A percentile compares a stretch with the other conserved stretches of the same genome.
These are phyloP conservation scores for Apamea epomidion DNA, from an alignment of 2,888 invertebrate genomes.

Conservation along the genomic window DNA sequence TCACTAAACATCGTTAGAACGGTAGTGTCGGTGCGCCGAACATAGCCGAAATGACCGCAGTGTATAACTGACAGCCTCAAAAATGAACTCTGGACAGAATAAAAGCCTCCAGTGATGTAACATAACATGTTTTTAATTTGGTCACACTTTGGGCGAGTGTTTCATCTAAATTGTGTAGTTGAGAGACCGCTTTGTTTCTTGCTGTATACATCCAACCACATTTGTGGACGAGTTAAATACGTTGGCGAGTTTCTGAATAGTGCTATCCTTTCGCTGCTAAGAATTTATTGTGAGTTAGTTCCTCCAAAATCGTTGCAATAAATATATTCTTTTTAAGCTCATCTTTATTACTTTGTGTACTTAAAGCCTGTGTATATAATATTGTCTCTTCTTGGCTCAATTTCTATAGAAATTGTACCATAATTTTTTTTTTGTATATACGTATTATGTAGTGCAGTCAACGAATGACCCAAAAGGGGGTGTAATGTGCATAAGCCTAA, in stretches of 20 bases:
- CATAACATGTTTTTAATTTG: conserved; percentile 26
- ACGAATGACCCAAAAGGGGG: no score
- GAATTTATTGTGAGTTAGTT: background rate
- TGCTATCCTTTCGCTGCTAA: background rate
- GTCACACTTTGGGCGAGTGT: background rate
- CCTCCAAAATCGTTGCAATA: background rate
- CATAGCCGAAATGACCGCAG: conserved; percentile 29
- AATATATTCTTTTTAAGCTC: no score
- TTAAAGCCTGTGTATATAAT: background rate
- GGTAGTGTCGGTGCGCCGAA: conserved; percentile 7
- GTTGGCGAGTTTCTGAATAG: background rate
- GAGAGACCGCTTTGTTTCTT: background rate
- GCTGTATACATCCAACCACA: background rate
- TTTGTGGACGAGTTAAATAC: background rate
- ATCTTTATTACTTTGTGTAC: background rate
- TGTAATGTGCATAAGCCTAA: no score
- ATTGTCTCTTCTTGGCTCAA: background rate
- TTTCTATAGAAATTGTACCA: background rate
- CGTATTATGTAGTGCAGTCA: no score
- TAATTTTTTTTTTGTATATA: no score
- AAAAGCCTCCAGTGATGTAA: conserved; percentile 7
- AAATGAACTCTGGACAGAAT: conserved; percentile 7
- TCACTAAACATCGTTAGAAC: conserved; percentile 44
- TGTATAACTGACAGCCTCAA: conserved; percentile 32
- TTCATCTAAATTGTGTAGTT: background rate